Evolutionary conservation across 2,797 vertebrate genomes (phyloP), one percentile per base, ranked within the genome.

Genomic region (Siniperca obscura): DNA sequence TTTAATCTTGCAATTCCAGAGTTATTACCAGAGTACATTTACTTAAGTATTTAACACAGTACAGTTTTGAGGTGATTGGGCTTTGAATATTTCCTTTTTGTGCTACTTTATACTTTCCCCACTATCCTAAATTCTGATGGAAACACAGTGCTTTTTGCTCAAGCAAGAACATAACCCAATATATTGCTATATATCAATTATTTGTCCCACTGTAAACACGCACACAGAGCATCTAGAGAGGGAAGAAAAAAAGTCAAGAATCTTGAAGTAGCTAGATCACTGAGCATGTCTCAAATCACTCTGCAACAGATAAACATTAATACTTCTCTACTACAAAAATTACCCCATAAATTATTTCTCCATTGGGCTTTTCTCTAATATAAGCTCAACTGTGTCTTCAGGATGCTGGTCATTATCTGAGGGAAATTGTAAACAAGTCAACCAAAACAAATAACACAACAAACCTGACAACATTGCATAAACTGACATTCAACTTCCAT

Each of bases 401-500:
- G 68, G 70, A 81, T 65, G 68, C 48, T 68, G 56, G 82, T 74
- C 21, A 57, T 77, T 72, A 83, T 77, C 68, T 65, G 56, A 65
- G 40, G 12, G 22, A 77, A 84, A 79, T 73, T 56, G 11, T 44
- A 79, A 79, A 65, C 46, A 73, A 77, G 69, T 84, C 69, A 53
- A 69, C 34, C 50, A 53, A 40, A 48, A 79, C 30, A 80, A 75
- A 70, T 60, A 84, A 64, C 16, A 74, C 34, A 38, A 50, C 59
- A 62, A 79, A 85, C 42, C 60, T 74, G 34, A 42, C 68, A 76
- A 56, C 62, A 46, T 2, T 67, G 71, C 21, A 74, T 36, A 22
- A 67, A 78, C n/a, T 67, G 52, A 76, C 38, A 52, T 76, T 78
- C 34, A 77, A 48, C 73, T 72, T 57, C 50, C 12, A 46, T 10